A percentile compares a stretch with the other conserved stretches of the same genome.
These are phyloP conservation scores for Apotomis turbidana DNA, from an alignment of 2,888 invertebrate species.

Conservation along the genomic window DNA sequence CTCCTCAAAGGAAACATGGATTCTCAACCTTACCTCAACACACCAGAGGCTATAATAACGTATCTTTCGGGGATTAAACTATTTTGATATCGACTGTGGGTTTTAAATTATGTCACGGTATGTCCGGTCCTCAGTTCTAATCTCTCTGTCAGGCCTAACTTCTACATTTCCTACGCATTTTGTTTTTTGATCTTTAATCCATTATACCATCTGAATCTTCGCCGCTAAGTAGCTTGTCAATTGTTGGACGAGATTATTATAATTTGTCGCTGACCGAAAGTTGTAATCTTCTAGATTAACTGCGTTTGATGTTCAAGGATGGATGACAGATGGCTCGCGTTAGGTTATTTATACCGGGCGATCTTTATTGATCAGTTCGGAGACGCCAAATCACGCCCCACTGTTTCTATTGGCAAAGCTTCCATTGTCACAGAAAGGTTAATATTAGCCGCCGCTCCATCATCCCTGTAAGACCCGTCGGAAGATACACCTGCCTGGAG, in stretches of 20 bases:
- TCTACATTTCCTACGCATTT: constrained; percentile 59
- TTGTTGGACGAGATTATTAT: constrained; percentile 58
- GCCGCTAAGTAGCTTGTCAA: constrained; percentile 56
- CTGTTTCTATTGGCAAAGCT: constrained; percentile 70
- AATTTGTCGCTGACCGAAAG: constrained; percentile 32
- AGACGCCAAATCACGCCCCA: constrained; percentile 66
- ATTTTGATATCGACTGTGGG: constrained; percentile 74
- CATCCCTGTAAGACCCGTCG: constrained; percentile 50
- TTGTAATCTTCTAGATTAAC: constrained; percentile 43
- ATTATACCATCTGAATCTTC: constrained; percentile 59
- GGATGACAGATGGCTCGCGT: constrained; percentile 58
- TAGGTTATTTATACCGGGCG: constrained; percentile 61
- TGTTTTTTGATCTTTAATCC: constrained; percentile 65
- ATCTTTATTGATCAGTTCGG: constrained; percentile 70
- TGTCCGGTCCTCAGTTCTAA: constrained; percentile 75
- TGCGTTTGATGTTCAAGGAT: constrained; percentile 52
- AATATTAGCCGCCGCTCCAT: constrained; percentile 55
- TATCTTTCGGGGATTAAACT: constrained; percentile 60
- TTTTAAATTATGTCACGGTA: constrained; percentile 76
- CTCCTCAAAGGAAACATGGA: constrained; percentile 62
- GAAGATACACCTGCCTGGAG: constrained; percentile 58
- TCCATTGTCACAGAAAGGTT: constrained; percentile 62
- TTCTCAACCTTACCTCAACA: constrained; percentile 59
- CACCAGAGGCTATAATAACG: constrained; percentile 61
- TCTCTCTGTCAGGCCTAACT: constrained; percentile 65